phyloP scores from a whole-genome alignment of 2,797 vertebrate species.

The Graptemys geographica region DNA sequence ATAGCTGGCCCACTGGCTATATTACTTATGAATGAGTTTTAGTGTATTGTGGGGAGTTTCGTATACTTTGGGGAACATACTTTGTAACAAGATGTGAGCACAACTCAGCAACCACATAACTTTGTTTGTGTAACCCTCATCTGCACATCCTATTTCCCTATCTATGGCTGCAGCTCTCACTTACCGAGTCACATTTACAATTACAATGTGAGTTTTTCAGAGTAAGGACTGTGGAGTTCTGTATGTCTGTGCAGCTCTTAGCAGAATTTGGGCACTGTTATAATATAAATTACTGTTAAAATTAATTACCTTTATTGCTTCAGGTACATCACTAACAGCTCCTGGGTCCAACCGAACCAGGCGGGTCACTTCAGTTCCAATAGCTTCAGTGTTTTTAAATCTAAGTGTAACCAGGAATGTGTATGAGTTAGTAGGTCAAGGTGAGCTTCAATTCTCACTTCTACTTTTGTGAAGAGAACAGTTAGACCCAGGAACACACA shows the following conservation, averaged over 20 bases:
- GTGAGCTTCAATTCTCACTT: neutral
- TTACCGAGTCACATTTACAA: neutral
- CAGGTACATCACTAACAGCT: conserved; percentile 93
- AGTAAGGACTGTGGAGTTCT: neutral
- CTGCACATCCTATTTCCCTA: neutral
- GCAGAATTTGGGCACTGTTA: neutral
- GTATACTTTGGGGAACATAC: neutral
- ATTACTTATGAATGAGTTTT: neutral
- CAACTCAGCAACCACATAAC: neutral
- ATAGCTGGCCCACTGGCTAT: neutral
- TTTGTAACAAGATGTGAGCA: neutral
- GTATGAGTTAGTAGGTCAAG: neutral
- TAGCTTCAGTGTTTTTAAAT: conserved; percentile 98
- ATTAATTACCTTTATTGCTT: conserved; percentile 92
- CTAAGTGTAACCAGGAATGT: conserved; percentile 72
- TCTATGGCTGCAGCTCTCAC: neutral
- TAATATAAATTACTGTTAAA: neutral
- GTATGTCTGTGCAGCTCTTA: neutral
- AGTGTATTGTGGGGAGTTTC: neutral
- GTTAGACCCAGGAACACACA: neutral
- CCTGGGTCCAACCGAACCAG: conserved; percentile 95
- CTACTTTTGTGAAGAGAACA: neutral
- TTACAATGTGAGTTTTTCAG: neutral
- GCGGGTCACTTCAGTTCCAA: conserved; percentile 94
- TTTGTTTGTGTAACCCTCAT: neutral